Conservation (phyloP, 2,888 invertebrate genomes). For the Nudaria mundana region DNA sequence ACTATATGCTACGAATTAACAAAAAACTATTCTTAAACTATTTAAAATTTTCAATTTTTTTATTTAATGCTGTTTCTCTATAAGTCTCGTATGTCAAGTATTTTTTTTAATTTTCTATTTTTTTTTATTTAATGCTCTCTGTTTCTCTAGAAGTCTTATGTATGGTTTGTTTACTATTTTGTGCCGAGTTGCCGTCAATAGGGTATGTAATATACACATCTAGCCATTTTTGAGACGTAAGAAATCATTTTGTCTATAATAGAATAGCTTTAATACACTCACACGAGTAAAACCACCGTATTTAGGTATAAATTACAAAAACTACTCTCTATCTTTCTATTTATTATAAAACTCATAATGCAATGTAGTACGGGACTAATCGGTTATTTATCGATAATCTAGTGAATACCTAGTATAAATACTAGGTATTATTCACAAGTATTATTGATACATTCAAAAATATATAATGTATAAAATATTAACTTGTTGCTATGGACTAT, state of each 20-base stretch:
- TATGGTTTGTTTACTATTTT: neutral
- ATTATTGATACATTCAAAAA: constrained; percentile 27
- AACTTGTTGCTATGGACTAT: constrained; percentile 50
- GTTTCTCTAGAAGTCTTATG: too few relatives aligned
- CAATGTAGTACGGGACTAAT: constrained; percentile 62
- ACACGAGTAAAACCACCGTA: constrained; percentile 76
- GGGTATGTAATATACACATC: constrained; percentile 6
- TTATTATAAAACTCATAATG: constrained; percentile 44
- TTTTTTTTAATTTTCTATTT: too few relatives aligned
- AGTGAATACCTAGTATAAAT: constrained; percentile 17
- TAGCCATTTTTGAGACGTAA: constrained; percentile 23
- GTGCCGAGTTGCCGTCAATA: neutral
- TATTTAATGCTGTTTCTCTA: too few relatives aligned
- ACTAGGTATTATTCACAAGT: constrained; percentile 24
- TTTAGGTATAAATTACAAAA: constrained; percentile 53
- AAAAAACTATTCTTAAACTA: too few relatives aligned
- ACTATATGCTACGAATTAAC: too few relatives aligned
- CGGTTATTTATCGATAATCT: constrained; percentile 31
- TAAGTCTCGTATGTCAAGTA: too few relatives aligned
- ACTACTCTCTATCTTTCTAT: constrained; percentile 43
- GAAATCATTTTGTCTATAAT: constrained; percentile 40
- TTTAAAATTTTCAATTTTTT: too few relatives aligned
- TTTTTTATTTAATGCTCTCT: too few relatives aligned
- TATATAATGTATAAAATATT: constrained; percentile 40
- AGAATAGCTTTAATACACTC: constrained; percentile 70